Conservation (phyloP, 2,113 vertebrate species). For the Cepphus grylle region DNA sequence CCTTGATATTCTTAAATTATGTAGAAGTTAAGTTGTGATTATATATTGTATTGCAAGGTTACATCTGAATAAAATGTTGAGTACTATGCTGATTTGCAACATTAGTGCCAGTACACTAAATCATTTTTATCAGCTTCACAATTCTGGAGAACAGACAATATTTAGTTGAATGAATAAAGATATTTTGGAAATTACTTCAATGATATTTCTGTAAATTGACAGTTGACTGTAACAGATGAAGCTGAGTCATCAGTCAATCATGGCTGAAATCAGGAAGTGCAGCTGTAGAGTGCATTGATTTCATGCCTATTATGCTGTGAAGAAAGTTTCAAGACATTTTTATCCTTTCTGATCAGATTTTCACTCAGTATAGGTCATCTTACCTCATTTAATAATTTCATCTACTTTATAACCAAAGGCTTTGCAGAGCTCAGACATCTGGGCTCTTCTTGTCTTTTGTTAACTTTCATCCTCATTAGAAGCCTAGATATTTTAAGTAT, state of each 20-base stretch:
- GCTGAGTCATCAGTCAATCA: slow-evolving; percentile 13
- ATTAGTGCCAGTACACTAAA: neutral
- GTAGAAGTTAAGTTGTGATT: neutral
- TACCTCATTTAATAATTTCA: neutral
- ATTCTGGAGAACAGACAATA: neutral
- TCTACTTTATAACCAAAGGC: neutral
- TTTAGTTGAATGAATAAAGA: neutral
- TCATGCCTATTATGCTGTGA: neutral
- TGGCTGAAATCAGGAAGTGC: neutral
- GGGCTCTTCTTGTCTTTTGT: neutral
- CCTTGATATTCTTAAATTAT: neutral
- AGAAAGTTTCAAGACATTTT: neutral
- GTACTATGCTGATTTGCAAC: neutral
- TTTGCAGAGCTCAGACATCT: neutral
- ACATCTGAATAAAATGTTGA: neutral
- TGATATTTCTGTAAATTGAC: slow-evolving; percentile 27
- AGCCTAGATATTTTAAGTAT: neutral
- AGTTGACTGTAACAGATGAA: neutral
- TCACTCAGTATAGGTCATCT: neutral
- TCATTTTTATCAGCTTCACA: neutral
- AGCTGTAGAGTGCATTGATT: neutral
- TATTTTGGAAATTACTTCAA: slow-evolving; percentile 20
- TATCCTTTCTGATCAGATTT: neutral
- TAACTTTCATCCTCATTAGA: neutral
- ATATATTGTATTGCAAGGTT: neutral